These are phyloP conservation scores for Brachyptera risi DNA, from an alignment of 2,888 invertebrate species.

Conservation along the genomic window DNA sequence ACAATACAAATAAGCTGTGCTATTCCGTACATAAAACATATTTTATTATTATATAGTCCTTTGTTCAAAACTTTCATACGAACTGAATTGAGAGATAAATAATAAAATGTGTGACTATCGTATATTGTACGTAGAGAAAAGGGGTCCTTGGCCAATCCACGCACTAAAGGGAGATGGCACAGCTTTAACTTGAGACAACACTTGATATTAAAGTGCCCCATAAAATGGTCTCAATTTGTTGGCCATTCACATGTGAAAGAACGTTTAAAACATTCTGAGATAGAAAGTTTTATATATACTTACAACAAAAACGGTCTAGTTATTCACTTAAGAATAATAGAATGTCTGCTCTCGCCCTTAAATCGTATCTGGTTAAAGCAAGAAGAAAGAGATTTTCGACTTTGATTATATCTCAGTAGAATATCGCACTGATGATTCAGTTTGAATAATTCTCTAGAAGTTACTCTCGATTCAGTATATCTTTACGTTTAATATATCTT, in stretches of 20 bases:
- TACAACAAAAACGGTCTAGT: too few species aligned
- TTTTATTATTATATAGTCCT: conserved; percentile 11
- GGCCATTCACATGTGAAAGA: background rate
- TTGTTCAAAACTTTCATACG: conserved; percentile 7
- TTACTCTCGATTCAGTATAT: too few species aligned
- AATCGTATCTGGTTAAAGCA: too few species aligned
- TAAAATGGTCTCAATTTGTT: conserved; percentile 7
- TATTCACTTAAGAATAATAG: too few species aligned
- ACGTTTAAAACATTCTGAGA: background rate
- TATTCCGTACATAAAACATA: conserved; percentile 2
- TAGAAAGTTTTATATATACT: background rate
- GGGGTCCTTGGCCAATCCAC: background rate
- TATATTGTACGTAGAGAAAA: conserved; percentile 2
- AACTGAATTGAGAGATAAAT: conserved; percentile 14
- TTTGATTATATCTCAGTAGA: too few species aligned
- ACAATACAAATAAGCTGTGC: too few species aligned
- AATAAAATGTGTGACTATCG: conserved; percentile 2
- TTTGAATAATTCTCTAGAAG: too few species aligned
- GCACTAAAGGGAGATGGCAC: conserved; percentile 11
- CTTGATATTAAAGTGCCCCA: conserved; percentile 11
- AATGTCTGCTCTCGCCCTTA: too few species aligned
- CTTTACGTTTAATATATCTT: too few species aligned
- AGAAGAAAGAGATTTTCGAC: too few species aligned
- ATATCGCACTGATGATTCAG: too few species aligned
- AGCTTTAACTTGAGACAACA: background rate